Conservation (phyloP, 2,888 invertebrate genomes). For the Smittia sp. region DNA sequence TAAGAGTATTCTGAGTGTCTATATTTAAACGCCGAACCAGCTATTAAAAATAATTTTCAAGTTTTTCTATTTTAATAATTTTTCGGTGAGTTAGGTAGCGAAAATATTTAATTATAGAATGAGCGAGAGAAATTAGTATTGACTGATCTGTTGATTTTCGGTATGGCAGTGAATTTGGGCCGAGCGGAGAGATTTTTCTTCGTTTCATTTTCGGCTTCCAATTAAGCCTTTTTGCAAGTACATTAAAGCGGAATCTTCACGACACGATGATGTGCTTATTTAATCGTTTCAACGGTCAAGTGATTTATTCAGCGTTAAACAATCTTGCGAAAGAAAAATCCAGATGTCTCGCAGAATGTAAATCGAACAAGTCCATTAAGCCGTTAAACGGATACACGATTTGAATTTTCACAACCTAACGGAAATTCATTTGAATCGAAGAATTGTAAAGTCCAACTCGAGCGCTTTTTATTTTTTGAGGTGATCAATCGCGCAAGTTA, state of each 20-base stretch:
- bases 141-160: slow-evolving; percentile 17
- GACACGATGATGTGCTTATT: neutral
- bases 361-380: too few species aligned
- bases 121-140: slow-evolving; percentile 40
- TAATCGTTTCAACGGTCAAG: too few species aligned
- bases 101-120: slow-evolving; percentile 41
- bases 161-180: slow-evolving; percentile 14
- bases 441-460: too few species aligned
- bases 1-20: slow-evolving; percentile 36
- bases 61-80: slow-evolving; percentile 40
- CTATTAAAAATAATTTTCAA: slow-evolving; percentile 40
- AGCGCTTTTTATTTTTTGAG: too few species aligned
- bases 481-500: too few species aligned
- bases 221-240: neutral
- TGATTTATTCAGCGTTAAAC: too few species aligned
- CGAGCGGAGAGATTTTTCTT: slow-evolving; percentile 10
- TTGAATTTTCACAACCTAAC: too few species aligned
- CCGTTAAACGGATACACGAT: too few species aligned
- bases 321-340: too few species aligned
- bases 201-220: neutral
- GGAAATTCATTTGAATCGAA: too few species aligned
- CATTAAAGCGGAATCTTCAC: neutral
- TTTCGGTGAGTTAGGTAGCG: slow-evolving; percentile 36
- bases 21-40: slow-evolving; percentile 38
- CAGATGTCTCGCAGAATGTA: too few species aligned